Percentiles rank a stretch among this genome's conserved stretches.
Evolutionary conservation across 2,797 vertebrate species (phyloP).

Genomic region (Poeciliopsis infans): DNA sequence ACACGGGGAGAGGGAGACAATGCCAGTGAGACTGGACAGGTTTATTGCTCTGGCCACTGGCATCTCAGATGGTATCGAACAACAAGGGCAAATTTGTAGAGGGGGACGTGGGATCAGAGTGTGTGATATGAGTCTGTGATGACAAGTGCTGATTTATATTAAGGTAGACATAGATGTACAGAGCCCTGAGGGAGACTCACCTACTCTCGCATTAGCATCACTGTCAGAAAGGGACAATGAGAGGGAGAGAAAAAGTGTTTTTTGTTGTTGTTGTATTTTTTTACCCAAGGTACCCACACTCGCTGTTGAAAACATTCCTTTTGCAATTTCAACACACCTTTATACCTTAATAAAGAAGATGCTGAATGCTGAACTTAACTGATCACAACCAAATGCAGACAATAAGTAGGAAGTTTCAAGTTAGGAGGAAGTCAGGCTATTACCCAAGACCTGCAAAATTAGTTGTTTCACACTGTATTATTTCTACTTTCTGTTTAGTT

Average conservation of each 20-base stretch:
- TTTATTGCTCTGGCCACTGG: conserved; percentile 75
- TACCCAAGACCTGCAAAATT: not conserved
- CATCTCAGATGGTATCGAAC: conserved; percentile 62
- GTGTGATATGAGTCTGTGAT: conserved; percentile 82
- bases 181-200: conserved; percentile 77
- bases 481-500: not conserved
- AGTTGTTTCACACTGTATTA: not conserved
- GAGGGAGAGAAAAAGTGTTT: conserved; percentile 33
- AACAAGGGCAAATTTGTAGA: conserved; percentile 60
- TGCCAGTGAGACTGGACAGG: conserved; percentile 65
- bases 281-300: conserved; percentile 36
- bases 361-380: not conserved
- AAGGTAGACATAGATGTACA: conserved; percentile 77
- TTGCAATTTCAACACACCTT: not conserved
- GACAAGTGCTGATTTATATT: conserved; percentile 85
- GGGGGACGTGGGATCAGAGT: conserved; percentile 70
- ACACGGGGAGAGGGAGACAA: conserved; percentile 50
- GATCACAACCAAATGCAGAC: not conserved
- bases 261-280: conserved; percentile 6
- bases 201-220: conserved; percentile 81
- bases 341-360: not conserved
- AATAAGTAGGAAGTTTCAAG: not conserved
- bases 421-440: not conserved
- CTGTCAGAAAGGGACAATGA: conserved; percentile 74
- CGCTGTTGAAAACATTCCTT: conserved; percentile 28